These are phyloP conservation scores for Tenodera sinensis DNA, from an alignment of 2,888 invertebrate species.

Conservation along the genomic window DNA sequence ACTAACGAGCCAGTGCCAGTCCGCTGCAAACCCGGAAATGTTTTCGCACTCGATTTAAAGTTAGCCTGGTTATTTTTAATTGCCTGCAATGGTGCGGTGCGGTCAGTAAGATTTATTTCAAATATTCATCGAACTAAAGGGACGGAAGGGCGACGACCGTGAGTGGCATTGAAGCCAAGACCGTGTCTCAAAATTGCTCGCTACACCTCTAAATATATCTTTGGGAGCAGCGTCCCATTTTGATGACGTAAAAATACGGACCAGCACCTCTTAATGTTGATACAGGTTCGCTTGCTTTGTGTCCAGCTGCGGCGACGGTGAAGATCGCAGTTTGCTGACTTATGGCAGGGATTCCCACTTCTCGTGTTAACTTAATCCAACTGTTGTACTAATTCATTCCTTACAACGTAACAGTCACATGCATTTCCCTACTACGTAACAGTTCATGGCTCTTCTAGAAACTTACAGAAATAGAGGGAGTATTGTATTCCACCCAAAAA, in stretches of 20 bases:
- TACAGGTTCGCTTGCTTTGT: not conserved
- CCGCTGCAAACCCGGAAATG: not conserved
- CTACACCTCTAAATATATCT: not conserved
- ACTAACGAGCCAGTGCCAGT: not conserved
- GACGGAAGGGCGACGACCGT: not conserved
- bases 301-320: not conserved
- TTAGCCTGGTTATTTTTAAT: not conserved
- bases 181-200: not conserved
- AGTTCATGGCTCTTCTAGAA: no score
- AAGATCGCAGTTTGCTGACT: not conserved
- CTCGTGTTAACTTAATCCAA: no score
- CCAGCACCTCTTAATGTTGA: not conserved
- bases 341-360: not conserved
- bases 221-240: slow-evolving; percentile 9
- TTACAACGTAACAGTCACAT: no score
- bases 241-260: not conserved
- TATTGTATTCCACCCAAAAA: no score
- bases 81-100: not conserved
- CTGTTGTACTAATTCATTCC: no score
- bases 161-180: not conserved
- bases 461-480: no score
- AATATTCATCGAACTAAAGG: not conserved
- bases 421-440: no score
- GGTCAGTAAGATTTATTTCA: not conserved
- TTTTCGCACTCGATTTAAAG: not conserved